Base-by-base conservation (phyloP, 2,113 vertebrate species). In the Orycteropus afer region DNA sequence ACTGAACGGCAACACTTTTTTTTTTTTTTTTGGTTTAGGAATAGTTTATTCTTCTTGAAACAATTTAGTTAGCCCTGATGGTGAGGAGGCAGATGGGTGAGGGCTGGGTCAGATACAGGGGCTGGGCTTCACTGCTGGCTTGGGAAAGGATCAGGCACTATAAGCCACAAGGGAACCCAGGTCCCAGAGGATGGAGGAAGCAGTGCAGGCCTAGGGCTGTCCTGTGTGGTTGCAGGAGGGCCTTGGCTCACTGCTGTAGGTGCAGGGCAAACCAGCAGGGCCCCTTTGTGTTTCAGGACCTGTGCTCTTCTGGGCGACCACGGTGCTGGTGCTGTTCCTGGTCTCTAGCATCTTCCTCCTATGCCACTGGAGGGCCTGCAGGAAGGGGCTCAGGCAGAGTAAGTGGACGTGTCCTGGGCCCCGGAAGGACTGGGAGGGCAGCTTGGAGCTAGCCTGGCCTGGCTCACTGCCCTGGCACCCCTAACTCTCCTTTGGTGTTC, bases 351-450 rank as follows among this genome's bases (percentile, higher is more conserved):
- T 47, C 63, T 91, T 97, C 42, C 47, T 97, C 61, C 83, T 97
- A 65, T 97, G 90, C 93, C 86, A 85, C 69, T 37, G 49, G 74
- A 90, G 51, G 89, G 82, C 91, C 88, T 97, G 96, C 65, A 47
- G 94, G 89, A 96, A 53, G 76, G 92, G 76, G 57, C 61, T 97
- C 47, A 74, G 7, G 25, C 97, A 95, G 79, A 97, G 97, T 97
- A 76, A 97, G 97, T 97, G 61, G 25, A 6, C 5, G 23, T 3
- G 47, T 0, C n/a, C 9, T 4, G 13, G 93, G 40, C 63, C 23
- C 5, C 84, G 81, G 55, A 10, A 20, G 90, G 34, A 5, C 32
- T 2, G 40, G 67, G 45, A 29, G 37, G 4, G 84, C 7, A 0
- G 34, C 61, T 25, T 32, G 23, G 45, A 7, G 32, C 37, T 2